phyloP scores from a whole-genome alignment of 2,113 vertebrate species.

The Capreolus pygargus region DNA sequence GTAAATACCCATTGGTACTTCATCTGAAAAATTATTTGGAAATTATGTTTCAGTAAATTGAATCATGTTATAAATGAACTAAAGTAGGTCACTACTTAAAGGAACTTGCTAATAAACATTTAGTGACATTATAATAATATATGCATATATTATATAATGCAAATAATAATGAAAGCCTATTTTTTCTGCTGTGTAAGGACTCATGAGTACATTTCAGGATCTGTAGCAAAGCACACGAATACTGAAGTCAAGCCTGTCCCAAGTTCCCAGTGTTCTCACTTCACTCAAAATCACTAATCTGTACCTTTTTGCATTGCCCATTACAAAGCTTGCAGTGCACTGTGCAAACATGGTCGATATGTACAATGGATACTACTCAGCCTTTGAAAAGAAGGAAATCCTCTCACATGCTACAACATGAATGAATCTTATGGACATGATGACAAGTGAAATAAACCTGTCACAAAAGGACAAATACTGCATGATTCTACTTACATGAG shows the following conservation, averaged over 20 bases:
- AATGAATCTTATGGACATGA: background rate
- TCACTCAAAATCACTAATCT: background rate
- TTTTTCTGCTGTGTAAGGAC: background rate
- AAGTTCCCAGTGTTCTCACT: background rate
- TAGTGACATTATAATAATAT: background rate
- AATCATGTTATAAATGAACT: constrained; percentile 15
- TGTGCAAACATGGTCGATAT: background rate
- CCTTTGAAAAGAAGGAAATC: background rate
- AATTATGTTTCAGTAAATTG: background rate
- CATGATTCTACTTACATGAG: too few species aligned
- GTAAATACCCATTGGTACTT: background rate
- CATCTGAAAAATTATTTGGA: background rate
- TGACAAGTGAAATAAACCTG: background rate
- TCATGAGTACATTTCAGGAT: background rate
- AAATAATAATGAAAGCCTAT: background rate
- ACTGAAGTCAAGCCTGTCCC: background rate
- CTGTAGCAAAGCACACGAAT: background rate
- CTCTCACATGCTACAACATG: background rate
- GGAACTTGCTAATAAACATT: background rate
- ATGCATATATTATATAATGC: rapidly evolving
- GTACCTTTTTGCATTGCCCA: too few species aligned
- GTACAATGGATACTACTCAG: background rate
- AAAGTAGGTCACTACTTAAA: constrained; percentile 1
- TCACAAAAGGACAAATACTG: background rate
- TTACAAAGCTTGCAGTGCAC: background rate